Base-by-base conservation (phyloP, 2,797 vertebrate species). In the Oreochromis mossambicus region DNA sequence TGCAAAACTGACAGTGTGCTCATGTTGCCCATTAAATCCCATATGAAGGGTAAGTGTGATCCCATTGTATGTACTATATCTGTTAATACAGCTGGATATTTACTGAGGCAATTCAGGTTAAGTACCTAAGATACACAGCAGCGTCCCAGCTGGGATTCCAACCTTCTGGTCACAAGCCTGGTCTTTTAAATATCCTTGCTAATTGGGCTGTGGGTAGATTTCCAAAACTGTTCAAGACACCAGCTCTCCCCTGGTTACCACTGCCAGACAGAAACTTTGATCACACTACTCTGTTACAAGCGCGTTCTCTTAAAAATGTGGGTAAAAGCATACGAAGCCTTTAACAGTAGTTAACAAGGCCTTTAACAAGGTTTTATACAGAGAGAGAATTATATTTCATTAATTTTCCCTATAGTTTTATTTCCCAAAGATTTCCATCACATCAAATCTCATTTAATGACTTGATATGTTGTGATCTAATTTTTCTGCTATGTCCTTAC, bases 61-160 rank as follows among this genome's bases (percentile, higher is more conserved):
- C 82, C 91, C 87, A 87, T 90, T 95, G 94, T 95, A 95, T 78
- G 87, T 94, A 91, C 92, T 94, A 79, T 94, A 92, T 95, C 94
- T 94, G 93, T 90, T 93, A 92, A 92, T 95, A 92, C 96, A 95
- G 95, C 95, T 96, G 94, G 93, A 95, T 96, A 96, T 97, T 97
- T 96, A 97, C 95, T 94, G 94, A 96, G 95, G 95, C 95, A 96
- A 95, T 97, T 96, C 95, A 90, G 95, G 95, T 96, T 96, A 96
- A 96, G 96, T 95, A 95, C 92, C 94, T 94, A 58, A 86, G 94
- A 92, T 92, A 92, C 94, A 91, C 90, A 86, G 86, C 51, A 52
- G 88, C 17, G 91, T 94, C 94, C 95, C 96, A 95, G 92, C 92
- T 96, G 96, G 95, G 95, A 95, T 95, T 93, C 90, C 91, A 93